Evolutionary conservation across 2,113 vertebrate genomes (phyloP).

Genomic region (Tupaia tana): DNA sequence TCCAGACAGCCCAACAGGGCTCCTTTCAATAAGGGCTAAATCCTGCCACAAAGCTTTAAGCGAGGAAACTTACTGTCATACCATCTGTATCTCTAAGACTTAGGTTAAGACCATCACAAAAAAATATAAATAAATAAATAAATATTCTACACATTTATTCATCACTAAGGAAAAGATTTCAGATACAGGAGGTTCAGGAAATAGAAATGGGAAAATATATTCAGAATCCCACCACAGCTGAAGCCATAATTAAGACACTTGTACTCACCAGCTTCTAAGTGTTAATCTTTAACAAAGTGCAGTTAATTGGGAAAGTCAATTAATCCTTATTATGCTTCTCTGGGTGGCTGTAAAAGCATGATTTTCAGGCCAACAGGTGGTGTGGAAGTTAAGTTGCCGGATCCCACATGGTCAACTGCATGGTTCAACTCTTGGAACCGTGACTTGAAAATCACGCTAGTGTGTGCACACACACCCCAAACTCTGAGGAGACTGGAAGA

Average conservation of each 20-base stretch:
- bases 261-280: constrained; percentile 35
- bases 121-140: not conserved
- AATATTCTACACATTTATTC: not conserved
- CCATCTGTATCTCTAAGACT: not conserved
- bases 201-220: not conserved
- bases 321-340: constrained; percentile 43
- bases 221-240: not conserved
- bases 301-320: constrained; percentile 40
- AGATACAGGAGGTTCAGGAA: not conserved
- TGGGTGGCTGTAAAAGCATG: constrained; percentile 1
- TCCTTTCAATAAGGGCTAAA: not conserved
- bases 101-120: not conserved
- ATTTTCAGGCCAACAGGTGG: not conserved
- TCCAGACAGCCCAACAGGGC: not conserved
- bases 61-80: constrained; percentile 1
- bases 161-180: not conserved
- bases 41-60: not conserved
- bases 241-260: constrained; percentile 25
- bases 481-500: too few species aligned
- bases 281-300: constrained; percentile 27
- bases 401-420: too few species aligned
- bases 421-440: too few species aligned
- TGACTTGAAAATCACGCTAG: too few species aligned
- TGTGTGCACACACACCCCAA: too few species aligned
- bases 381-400: too few species aligned